Conservation (phyloP, 92 coral and sea anemone genomes). For the Meandrina meandrites region DNA sequence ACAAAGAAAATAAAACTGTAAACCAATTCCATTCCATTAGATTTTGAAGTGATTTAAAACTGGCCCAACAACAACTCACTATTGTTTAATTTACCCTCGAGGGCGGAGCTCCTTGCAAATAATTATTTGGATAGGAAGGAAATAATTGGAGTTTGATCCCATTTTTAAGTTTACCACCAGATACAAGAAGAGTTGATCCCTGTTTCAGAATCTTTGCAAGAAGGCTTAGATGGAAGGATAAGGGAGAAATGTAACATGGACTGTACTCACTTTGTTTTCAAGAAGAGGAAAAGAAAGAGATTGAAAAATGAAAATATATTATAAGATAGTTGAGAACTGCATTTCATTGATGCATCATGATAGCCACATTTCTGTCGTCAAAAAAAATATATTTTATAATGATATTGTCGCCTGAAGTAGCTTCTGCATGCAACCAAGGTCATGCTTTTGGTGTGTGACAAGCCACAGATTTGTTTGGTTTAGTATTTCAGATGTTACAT, state of each 20-base stretch:
- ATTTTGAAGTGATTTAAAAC: constrained; percentile 29
- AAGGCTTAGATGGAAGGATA: neutral
- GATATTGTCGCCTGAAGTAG: neutral
- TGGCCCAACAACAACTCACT: constrained; percentile 45
- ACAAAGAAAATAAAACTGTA: neutral
- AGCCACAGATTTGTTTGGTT: neutral
- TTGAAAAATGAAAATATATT: neutral
- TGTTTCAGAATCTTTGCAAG: neutral
- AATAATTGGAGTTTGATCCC: neutral
- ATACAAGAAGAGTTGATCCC: neutral
- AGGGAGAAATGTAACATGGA: neutral
- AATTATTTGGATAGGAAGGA: neutral
- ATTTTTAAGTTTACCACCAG: neutral
- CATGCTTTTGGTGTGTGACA: constrained; percentile 41
- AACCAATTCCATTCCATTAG: neutral
- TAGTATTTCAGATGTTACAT: neutral
- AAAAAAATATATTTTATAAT: too few relatives aligned
- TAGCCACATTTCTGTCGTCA: neutral
- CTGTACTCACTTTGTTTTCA: neutral
- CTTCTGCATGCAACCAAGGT: neutral
- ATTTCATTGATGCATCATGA: neutral
- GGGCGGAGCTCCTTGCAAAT: constrained; percentile 46
- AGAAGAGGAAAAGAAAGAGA: neutral
- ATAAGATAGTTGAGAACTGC: neutral
- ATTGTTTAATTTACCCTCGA: neutral